Percentiles rank a stretch among this genome's conserved stretches.
phyloP scores from a whole-genome alignment of 2,797 vertebrate genomes.

The Helicolenus hilgendorfi region DNA sequence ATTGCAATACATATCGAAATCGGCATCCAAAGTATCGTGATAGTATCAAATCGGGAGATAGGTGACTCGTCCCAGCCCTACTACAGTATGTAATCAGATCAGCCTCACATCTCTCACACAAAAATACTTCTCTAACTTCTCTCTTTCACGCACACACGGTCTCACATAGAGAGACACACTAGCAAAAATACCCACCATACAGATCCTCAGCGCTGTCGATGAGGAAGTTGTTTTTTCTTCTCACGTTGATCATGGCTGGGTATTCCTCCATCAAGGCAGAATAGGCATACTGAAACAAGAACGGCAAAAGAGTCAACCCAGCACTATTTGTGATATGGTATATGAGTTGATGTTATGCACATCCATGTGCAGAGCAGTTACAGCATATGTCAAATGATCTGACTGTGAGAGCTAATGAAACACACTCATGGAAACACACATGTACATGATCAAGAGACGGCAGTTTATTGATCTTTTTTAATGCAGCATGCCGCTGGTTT shows the following conservation, averaged over 20 bases:
- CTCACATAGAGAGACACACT: not conserved
- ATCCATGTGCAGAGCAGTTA: not conserved
- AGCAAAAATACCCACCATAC: constrained; percentile 86
- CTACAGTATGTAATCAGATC: too few relatives aligned
- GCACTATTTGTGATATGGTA: not conserved
- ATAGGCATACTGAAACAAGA: constrained; percentile 93
- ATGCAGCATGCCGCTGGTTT: not conserved
- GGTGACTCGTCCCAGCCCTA: too few relatives aligned
- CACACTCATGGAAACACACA: constrained; percentile 1
- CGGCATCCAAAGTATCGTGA: too few relatives aligned
- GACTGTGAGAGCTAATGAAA: not conserved
- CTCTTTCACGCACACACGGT: rapidly evolving
- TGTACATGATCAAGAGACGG: not conserved
- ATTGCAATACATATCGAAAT: too few relatives aligned
- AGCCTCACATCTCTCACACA: not conserved
- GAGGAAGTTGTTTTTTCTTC: constrained; percentile 90
- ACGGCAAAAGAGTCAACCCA: not conserved
- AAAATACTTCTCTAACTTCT: not conserved
- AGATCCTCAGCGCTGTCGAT: constrained; percentile 95
- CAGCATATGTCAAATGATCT: not conserved
- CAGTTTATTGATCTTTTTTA: constrained; percentile 16
- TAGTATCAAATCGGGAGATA: too few relatives aligned
- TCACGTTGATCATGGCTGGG: constrained; percentile 91
- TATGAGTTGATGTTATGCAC: constrained; percentile 4
- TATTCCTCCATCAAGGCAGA: constrained; percentile 92